phyloP scores from a whole-genome alignment of 1,140 invertebrate genomes.

The Steinernema feltiae region DNA sequence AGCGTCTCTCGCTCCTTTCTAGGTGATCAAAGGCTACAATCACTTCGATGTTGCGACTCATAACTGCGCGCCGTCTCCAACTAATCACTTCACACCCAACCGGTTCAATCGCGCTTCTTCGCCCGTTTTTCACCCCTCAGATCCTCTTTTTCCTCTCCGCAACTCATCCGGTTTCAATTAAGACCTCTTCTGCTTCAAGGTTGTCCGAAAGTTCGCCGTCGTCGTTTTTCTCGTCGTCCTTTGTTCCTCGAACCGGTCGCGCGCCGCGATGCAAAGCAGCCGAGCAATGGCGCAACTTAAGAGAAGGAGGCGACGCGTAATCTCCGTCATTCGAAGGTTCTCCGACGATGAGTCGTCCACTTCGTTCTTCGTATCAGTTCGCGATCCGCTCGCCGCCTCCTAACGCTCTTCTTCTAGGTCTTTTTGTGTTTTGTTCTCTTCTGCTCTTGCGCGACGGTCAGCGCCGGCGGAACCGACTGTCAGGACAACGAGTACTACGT shows the following conservation, averaged over 20 bases:
- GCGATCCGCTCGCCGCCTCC: not conserved
- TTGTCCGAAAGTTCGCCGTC: not conserved
- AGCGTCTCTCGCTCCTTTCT: too few relatives aligned
- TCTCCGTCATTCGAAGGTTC: not conserved
- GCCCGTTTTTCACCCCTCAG: not conserved
- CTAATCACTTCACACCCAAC: not conserved
- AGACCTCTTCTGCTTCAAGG: not conserved
- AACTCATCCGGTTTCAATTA: slow-evolving; percentile 9
- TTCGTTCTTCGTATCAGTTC: not conserved
- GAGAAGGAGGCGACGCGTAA: not conserved
- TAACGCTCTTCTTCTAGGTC: not conserved
- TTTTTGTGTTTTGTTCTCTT: not conserved
- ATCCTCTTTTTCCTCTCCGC: not conserved
- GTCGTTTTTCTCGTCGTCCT: not conserved
- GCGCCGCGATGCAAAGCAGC: not conserved
- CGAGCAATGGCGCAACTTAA: not conserved
- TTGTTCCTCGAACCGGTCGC: not conserved
- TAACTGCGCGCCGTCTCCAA: not conserved
- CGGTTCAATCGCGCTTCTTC: not conserved
- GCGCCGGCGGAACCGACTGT: not conserved
- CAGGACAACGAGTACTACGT: not conserved
- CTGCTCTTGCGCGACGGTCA: not conserved
- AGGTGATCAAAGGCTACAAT: too few relatives aligned
- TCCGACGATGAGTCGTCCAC: not conserved
- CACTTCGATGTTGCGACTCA: not conserved